A percentile compares a stretch with the other conserved stretches of the same genome.
phyloP scores from a whole-genome alignment of 2,113 vertebrate species.

The Aythya baeri region DNA sequence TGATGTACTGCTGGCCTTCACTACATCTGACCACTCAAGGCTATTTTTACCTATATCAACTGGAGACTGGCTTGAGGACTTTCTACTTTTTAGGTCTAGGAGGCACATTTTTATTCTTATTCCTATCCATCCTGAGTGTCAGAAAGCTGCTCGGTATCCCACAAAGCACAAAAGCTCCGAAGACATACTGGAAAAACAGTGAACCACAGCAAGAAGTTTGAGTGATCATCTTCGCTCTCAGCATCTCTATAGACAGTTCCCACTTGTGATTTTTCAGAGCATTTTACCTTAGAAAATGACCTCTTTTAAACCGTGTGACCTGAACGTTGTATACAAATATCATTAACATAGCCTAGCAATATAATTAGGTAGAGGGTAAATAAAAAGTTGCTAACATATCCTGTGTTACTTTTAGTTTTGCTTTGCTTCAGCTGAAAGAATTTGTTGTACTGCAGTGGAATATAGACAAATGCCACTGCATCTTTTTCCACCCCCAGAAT shows the following conservation, averaged over 20 bases:
- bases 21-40: not conserved
- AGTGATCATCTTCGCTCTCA: too few relatives aligned
- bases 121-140: not conserved
- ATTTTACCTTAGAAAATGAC: not conserved
- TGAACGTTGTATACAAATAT: not conserved
- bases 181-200: not conserved
- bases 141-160: not conserved
- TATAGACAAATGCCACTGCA: not conserved
- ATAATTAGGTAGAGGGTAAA: not conserved
- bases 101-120: not conserved
- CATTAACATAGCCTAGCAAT: not conserved
- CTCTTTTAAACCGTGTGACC: not conserved
- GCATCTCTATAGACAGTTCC: not conserved
- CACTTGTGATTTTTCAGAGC: not conserved
- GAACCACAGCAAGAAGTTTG: not conserved
- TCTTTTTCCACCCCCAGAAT: not conserved
- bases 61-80: not conserved
- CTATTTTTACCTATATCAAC: not conserved
- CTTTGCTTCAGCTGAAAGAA: not conserved
- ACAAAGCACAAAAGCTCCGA: not conserved
- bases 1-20: not conserved
- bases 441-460: not conserved
- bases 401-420: not conserved
- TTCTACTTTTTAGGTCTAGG: not conserved
- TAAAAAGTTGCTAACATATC: accelerated